Conservation (phyloP, 2,113 vertebrate species). For the Piaya cayana region DNA sequence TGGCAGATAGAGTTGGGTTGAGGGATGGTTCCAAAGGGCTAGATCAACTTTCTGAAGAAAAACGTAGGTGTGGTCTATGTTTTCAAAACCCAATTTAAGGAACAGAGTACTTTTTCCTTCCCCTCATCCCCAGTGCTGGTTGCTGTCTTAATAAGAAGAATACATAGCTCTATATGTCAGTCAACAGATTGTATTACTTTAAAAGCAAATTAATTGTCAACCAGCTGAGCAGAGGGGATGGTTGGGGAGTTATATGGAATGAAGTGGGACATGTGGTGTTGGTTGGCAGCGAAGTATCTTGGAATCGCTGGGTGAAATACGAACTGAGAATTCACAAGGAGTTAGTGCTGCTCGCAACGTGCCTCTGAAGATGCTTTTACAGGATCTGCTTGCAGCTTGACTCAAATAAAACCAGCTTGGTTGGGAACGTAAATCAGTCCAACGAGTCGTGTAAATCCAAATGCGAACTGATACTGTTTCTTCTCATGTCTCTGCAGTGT, state of each 20-base stretch:
- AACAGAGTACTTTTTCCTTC: background rate
- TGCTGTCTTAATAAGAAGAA: constrained; percentile 22
- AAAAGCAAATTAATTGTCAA: constrained; percentile 52
- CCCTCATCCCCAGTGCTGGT: background rate
- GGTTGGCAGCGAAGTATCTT: background rate
- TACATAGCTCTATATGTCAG: background rate
- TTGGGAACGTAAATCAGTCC: background rate
- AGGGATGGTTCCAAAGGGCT: background rate
- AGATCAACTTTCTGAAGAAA: background rate
- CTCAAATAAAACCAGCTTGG: background rate
- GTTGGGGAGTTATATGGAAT: background rate
- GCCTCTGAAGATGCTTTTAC: background rate
- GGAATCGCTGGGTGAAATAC: background rate
- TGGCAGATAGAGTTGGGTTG: background rate
- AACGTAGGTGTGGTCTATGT: accelerated
- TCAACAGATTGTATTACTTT: background rate
- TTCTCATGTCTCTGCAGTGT: background rate
- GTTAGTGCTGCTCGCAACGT: background rate
- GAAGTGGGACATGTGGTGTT: background rate
- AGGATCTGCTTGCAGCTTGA: background rate
- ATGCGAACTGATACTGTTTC: background rate
- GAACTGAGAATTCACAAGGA: background rate
- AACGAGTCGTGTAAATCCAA: background rate
- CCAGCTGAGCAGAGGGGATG: background rate
- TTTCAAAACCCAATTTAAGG: background rate